Base-by-base conservation (phyloP, 1,140 invertebrate species). In the Lepidurus arcticus region DNA sequence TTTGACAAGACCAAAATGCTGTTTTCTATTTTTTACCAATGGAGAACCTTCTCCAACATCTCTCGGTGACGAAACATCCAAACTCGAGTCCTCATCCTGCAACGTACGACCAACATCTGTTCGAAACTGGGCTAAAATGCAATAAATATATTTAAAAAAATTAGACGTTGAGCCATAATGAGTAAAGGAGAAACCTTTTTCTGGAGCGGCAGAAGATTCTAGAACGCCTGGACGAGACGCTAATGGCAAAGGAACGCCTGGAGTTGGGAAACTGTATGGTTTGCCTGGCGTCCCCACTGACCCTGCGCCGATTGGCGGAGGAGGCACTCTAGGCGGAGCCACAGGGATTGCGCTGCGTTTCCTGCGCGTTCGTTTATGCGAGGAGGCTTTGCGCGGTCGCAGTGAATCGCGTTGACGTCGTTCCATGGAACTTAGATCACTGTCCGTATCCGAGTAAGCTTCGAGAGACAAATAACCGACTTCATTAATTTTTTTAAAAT, bases 401-500 rank as follows among this genome's bases (percentile, higher is more conserved):
- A 86, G 85, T 80, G 90, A 87, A 7, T 88, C 87, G 82, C 88
- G 85, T 80, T 87, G 86, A 53, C 91, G 87, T 78, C 92, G 86
- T 83, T 94, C 93, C 73, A 91, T 84, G 73, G 92, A 93, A 82
- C 92, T 94, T 85, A 91, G 92, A 78, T 95, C 94, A 81, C 93
- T 95, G 83, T 95, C 93, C 24, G 93, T 94, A 84, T 95, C 93
- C 42, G 92, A 93, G 84, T 92, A 92, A 74, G 91, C 91, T 65
- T 7, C 16, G 21, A 65, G 13, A 21, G 21, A 65, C 13, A 65
- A 65, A n/a, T 21, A 65, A 65, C 16, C 45, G 16, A 47, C 34
- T 34, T 34, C 3, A 34, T 34, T 34, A 34, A 34, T 34, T 34
- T 34, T 34, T 34, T 34, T 4, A 34, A 34, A 34, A 34, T 34